These are phyloP conservation scores for Eueremaeus valkanovi DNA, from an alignment of 2,888 invertebrate species.

Conservation along the genomic window DNA sequence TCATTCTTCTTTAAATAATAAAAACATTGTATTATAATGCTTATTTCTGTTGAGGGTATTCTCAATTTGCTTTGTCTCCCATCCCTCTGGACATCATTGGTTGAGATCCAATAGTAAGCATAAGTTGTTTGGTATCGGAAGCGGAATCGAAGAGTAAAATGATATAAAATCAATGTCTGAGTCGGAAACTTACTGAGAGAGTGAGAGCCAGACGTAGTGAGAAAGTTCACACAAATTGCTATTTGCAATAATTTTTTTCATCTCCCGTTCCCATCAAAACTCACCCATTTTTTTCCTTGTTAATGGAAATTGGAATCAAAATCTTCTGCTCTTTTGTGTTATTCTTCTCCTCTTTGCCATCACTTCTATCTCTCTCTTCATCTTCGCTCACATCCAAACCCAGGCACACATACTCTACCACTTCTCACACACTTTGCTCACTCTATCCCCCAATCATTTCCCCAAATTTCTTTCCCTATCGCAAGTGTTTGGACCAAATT, in stretches of 20 bases:
- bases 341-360: not conserved
- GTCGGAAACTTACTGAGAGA: not conserved
- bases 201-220: too few species aligned
- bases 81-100: too few species aligned
- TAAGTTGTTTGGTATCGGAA: conserved; percentile 7
- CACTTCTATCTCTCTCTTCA: not conserved
- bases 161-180: not conserved
- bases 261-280: conserved; percentile 6
- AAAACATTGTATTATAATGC: too few species aligned
- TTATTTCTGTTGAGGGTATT: too few species aligned
- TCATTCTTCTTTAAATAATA: too few species aligned
- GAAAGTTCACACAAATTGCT: too few species aligned
- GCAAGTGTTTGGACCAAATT: not conserved
- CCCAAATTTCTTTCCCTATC: not conserved
- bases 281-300: not conserved
- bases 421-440: not conserved
- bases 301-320: not conserved
- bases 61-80: too few species aligned
- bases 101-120: not conserved
- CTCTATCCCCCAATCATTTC: not conserved
- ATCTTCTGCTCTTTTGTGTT: not conserved
- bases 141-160: not conserved
- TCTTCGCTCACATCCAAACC: not conserved
- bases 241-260: not conserved
- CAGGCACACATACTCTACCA: not conserved